phyloP scores from a whole-genome alignment of 2,797 vertebrate genomes.

The Ctenopoma kingsleyae region DNA sequence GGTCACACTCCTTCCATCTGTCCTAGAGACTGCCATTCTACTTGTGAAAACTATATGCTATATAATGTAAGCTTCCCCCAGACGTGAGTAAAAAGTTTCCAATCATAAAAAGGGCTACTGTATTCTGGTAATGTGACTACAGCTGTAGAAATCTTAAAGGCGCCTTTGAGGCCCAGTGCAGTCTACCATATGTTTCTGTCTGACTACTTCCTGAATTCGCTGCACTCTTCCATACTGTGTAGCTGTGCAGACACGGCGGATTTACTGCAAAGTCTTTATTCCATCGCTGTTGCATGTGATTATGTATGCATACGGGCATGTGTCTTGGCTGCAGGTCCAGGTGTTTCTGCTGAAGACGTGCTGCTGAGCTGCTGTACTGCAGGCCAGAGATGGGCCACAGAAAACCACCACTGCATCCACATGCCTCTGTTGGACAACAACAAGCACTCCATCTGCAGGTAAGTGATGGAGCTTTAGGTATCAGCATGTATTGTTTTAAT shows the following conservation, averaged over 20 bases:
- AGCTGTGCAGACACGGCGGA: constrained; percentile 16
- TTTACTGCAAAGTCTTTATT: constrained; percentile 48
- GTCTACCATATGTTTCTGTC: constrained; percentile 64
- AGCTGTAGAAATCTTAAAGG: constrained; percentile 47
- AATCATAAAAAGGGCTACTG: constrained; percentile 56
- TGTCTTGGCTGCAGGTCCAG: constrained; percentile 47
- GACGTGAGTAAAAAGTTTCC: constrained; percentile 31
- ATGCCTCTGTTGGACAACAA: constrained; percentile 76
- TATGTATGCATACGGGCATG: constrained; percentile 46
- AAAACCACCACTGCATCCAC: constrained; percentile 86
- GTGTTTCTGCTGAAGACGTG: constrained; percentile 82
- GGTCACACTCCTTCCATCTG: not conserved
- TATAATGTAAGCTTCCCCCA: constrained; percentile 8
- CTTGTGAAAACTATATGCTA: constrained; percentile 11
- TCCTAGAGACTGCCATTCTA: not conserved
- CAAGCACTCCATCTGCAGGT: constrained; percentile 89
- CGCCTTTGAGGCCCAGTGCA: constrained; percentile 40
- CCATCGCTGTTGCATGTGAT: constrained; percentile 30
- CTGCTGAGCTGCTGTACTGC: constrained; percentile 91
- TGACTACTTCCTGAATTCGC: constrained; percentile 18
- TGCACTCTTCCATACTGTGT: not conserved
- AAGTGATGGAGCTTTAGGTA: not conserved
- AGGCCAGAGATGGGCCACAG: constrained; percentile 92
- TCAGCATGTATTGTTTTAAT: not conserved
- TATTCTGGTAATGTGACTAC: constrained; percentile 38